Percentiles rank a stretch among this genome's conserved stretches.
phyloP scores from a whole-genome alignment of 2,113 vertebrate genomes.

The Pangasianodon gigas region DNA sequence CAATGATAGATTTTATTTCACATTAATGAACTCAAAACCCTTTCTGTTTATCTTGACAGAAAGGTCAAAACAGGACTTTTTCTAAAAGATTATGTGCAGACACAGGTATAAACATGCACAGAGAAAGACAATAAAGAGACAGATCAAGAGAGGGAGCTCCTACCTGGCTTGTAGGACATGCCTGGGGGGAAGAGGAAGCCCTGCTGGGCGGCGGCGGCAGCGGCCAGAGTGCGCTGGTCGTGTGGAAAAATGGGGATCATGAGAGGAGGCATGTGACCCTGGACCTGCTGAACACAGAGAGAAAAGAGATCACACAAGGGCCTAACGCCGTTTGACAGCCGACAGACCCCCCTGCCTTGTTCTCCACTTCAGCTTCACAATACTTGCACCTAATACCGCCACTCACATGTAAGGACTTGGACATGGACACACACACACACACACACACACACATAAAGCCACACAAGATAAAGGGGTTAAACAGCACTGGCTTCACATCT shows the following conservation, averaged over 20 bases:
- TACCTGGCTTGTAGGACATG: constrained; percentile 99
- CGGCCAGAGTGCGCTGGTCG: constrained; percentile 98
- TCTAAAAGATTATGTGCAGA: background rate
- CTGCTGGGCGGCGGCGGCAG: constrained; percentile 97
- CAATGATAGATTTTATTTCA: background rate
- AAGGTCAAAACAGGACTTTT: background rate
- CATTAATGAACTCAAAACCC: background rate
- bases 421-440: background rate
- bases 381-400: constrained; percentile 74
- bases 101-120: background rate
- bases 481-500: background rate
- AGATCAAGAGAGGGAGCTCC: constrained; percentile 15
- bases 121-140: background rate
- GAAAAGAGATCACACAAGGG: constrained; percentile 87
- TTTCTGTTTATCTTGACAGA: background rate
- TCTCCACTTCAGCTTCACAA: constrained; percentile 56
- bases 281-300: constrained; percentile 92
- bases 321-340: constrained; percentile 80
- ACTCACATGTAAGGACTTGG: constrained; percentile 67
- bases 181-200: constrained; percentile 98
- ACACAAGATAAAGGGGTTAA: constrained; percentile 1
- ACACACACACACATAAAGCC: background rate
- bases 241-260: constrained; percentile 99
- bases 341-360: constrained; percentile 65
- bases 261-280: constrained; percentile 99